Conservation (phyloP, 92 coral and sea anemone species). For the Porites lobata region DNA sequence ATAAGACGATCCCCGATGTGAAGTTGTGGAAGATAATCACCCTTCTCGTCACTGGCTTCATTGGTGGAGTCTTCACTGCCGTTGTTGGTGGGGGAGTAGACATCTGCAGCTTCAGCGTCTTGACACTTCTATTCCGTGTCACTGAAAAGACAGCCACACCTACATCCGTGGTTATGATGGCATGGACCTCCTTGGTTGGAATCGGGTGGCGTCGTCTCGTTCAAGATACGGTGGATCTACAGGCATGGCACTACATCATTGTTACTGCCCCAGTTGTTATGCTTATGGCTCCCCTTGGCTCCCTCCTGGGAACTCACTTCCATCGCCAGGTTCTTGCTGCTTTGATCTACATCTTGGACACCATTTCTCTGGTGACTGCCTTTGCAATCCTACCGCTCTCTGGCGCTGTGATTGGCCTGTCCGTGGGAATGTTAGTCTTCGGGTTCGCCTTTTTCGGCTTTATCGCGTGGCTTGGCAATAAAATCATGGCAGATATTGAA, state of each 20-base stretch:
- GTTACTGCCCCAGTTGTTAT: conserved; percentile 68
- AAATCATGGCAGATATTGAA: conserved; percentile 40
- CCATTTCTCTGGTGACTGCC: conserved; percentile 63
- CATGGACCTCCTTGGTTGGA: conserved; percentile 80
- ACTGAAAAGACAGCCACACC: conserved; percentile 93
- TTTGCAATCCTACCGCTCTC: conserved; percentile 61
- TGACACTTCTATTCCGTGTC: conserved; percentile 88
- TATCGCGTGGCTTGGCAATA: conserved; percentile 60
- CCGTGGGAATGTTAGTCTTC: conserved; percentile 55
- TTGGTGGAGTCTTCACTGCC: conserved; percentile 83
- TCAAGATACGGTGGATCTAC: conserved; percentile 26
- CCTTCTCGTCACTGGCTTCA: conserved; percentile 64
- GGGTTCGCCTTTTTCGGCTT: conserved; percentile 73
- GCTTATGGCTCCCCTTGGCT: conserved; percentile 66
- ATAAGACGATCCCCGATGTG: conserved; percentile 73
- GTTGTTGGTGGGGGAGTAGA: conserved; percentile 86
- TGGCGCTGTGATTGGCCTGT: conserved; percentile 51
- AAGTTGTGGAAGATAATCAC: conserved; percentile 82
- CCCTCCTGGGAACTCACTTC: conserved; percentile 73
- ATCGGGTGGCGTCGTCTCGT: conserved; percentile 75
- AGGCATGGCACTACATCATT: conserved; percentile 56
- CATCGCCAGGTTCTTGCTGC: conserved; percentile 79
- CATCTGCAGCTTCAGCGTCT: conserved; percentile 89
- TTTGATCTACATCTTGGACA: conserved; percentile 66
- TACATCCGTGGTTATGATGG: conserved; percentile 89